Evolutionary conservation across 2,797 vertebrate genomes (phyloP).

Genomic region (Urosaurus nigricauda): DNA sequence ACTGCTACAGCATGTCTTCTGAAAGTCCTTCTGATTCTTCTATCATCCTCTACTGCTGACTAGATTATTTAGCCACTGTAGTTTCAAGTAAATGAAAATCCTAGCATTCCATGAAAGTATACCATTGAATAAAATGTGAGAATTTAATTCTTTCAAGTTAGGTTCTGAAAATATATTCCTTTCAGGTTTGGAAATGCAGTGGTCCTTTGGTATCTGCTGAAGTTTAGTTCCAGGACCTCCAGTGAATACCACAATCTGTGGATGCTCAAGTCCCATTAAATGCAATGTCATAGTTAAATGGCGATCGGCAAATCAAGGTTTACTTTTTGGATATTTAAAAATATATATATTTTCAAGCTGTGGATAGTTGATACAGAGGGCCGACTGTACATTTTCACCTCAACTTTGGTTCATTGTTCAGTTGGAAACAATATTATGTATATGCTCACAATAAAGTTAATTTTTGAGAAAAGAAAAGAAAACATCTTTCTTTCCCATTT

Average conservation of each 20-base stretch:
- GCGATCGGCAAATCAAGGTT: no score
- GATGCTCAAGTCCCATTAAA: no score
- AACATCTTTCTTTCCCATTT: conserved; percentile 26
- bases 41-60: background rate
- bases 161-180: background rate
- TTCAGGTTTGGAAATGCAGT: background rate
- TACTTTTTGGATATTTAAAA: no score
- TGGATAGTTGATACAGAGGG: no score
- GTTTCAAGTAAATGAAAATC: background rate
- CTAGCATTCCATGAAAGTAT: background rate
- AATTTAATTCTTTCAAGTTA: background rate
- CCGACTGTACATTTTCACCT: background rate
- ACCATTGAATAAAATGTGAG: background rate
- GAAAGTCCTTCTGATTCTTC: background rate
- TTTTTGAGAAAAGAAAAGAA: no score
- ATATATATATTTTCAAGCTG: no score
- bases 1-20: background rate
- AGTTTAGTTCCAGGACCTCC: no score
- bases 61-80: background rate
- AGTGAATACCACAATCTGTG: no score
- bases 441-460: conserved; percentile 33
- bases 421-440: conserved; percentile 40
- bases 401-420: background rate
- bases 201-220: no score
- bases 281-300: no score